Evolutionary conservation across 2,888 invertebrate species (phyloP).

Genomic region (Epinotia ramella): DNA sequence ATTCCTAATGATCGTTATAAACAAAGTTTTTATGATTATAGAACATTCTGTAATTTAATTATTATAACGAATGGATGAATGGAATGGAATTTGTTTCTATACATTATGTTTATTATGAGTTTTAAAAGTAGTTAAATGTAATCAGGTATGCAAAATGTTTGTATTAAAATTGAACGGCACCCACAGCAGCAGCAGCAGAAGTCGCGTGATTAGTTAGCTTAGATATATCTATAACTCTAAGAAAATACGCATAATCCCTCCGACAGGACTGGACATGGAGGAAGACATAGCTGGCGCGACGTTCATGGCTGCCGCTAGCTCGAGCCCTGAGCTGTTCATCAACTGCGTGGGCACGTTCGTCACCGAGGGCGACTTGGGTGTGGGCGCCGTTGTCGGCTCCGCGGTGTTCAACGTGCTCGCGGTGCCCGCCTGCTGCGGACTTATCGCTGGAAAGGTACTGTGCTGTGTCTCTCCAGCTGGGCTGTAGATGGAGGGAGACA

Average conservation of each 20-base stretch:
- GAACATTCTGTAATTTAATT: too few species aligned
- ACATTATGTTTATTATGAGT: too few species aligned
- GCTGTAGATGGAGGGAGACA: conserved; percentile 88
- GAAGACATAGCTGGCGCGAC: conserved; percentile 95
- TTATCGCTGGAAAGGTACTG: conserved; percentile 85
- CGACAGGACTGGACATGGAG: conserved; percentile 86
- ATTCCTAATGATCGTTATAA: too few species aligned
- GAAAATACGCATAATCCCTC: neutral
- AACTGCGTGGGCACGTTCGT: conserved; percentile 93
- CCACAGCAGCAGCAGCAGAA: too few species aligned
- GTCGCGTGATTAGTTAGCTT: too few species aligned
- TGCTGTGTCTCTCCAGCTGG: conserved; percentile 67
- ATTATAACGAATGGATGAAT: too few species aligned
- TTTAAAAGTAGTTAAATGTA: too few species aligned
- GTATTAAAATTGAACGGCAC: too few species aligned
- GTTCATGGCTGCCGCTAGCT: conserved; percentile 96
- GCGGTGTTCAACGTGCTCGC: conserved; percentile 92
- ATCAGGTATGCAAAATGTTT: too few species aligned
- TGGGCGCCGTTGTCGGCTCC: conserved; percentile 91
- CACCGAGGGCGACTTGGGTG: conserved; percentile 90
- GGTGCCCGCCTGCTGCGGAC: conserved; percentile 90
- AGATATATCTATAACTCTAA: too few species aligned
- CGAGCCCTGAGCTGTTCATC: conserved; percentile 94
- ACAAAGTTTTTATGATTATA: too few species aligned
- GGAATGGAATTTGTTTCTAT: too few species aligned